phyloP scores from a whole-genome alignment of 2,888 invertebrate genomes.

The Ligdia adustata region DNA sequence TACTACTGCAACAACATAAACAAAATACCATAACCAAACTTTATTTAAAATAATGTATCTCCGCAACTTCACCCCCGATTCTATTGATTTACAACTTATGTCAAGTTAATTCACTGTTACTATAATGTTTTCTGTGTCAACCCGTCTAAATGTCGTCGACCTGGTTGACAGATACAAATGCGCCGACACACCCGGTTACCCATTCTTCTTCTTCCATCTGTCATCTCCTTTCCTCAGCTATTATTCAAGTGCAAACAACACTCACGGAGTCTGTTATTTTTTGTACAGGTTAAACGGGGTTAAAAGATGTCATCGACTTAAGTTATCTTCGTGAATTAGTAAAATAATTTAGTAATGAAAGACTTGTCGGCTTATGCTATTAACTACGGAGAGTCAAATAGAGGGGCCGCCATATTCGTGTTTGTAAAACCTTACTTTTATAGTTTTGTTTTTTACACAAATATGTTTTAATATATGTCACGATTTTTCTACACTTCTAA shows the following conservation, averaged over 20 bases:
- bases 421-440: no score
- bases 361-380: no score
- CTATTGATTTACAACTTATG: background rate
- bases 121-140: constrained; percentile 3
- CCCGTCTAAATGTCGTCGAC: constrained; percentile 36
- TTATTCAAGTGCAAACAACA: constrained; percentile 19
- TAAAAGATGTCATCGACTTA: no score
- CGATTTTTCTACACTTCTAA: no score
- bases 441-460: no score
- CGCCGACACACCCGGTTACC: constrained; percentile 28
- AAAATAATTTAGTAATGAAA: no score
- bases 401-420: no score
- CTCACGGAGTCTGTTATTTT: constrained; percentile 2
- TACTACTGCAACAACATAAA: no score
- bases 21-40: background rate
- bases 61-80: background rate
- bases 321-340: no score
- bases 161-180: constrained; percentile 40
- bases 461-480: no score
- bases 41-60: background rate
- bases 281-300: constrained; percentile 1
- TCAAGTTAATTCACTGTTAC: constrained; percentile 2
- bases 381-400: no score
- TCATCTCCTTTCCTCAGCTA: constrained; percentile 32
- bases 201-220: constrained; percentile 36